phyloP scores from a whole-genome alignment of 2,113 vertebrate species.

The Tapirus terrestris region DNA sequence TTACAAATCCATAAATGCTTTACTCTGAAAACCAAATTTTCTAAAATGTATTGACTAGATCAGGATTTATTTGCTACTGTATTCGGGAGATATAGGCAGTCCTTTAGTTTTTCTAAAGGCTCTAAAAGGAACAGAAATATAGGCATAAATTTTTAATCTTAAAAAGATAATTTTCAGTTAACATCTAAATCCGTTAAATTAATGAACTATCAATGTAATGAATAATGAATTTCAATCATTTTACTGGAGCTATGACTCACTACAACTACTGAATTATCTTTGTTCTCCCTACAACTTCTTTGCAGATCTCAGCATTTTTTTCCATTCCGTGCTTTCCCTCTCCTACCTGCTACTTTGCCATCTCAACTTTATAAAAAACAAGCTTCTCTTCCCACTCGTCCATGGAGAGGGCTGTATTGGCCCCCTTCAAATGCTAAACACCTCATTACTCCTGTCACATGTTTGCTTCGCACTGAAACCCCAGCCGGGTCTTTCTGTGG shows the following conservation, averaged over 20 bases:
- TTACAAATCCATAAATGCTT: background rate
- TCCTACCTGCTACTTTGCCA: background rate
- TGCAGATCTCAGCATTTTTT: background rate
- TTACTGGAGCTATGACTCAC: background rate
- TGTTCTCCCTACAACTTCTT: background rate
- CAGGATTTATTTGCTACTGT: too few relatives aligned
- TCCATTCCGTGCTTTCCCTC: background rate
- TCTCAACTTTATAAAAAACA: background rate
- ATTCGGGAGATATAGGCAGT: background rate
- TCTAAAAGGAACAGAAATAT: background rate
- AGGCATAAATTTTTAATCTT: background rate
- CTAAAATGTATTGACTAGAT: background rate
- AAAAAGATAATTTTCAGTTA: too few relatives aligned
- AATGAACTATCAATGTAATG: background rate
- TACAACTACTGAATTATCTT: background rate
- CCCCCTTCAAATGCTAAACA: constrained; percentile 73
- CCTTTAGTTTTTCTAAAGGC: background rate
- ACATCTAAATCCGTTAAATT: background rate
- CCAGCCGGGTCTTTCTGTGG: constrained; percentile 63
- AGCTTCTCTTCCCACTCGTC: background rate
- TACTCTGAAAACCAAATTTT: background rate
- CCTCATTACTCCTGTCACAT: constrained; percentile 71
- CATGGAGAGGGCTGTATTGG: background rate
- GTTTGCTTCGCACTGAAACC: constrained; percentile 63
- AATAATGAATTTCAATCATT: background rate